Percentiles rank a stretch among this genome's conserved stretches.
Evolutionary conservation across 2,113 vertebrate species (phyloP).

Genomic region (Miniopterus natalensis): DNA sequence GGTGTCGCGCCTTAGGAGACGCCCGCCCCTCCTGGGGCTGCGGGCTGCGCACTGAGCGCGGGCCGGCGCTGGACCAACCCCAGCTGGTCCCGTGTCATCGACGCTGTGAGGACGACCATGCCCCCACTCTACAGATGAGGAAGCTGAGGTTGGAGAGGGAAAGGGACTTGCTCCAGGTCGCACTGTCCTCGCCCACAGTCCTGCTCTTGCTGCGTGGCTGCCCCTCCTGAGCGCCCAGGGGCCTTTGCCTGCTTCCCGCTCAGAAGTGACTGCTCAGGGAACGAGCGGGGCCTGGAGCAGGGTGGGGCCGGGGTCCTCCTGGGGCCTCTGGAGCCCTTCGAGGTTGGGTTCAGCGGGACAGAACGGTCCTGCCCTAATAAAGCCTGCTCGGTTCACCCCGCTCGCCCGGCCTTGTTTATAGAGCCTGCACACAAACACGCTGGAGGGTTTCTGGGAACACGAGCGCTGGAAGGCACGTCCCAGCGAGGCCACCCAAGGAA

Average conservation of each 20-base stretch:
- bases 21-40: neutral
- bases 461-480: neutral
- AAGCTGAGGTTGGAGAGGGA: neutral
- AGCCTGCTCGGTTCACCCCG: neutral
- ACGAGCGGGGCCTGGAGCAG: neutral
- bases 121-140: neutral
- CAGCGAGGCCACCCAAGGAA: neutral
- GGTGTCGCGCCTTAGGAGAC: neutral
- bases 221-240: neutral
- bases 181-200: accelerated
- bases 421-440: neutral
- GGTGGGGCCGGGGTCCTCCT: neutral
- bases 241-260: neutral
- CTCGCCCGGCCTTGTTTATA: neutral
- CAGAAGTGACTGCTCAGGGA: neutral
- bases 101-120: neutral
- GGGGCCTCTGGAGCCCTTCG: neutral
- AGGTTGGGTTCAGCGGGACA: neutral
- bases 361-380: neutral
- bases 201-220: neutral
- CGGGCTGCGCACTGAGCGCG: accelerated
- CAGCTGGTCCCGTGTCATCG: neutral
- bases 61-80: neutral
- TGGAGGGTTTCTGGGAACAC: neutral
- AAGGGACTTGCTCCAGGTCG: neutral